Conservation (phyloP, 2,113 vertebrate genomes). For the Microcebus tavaratra region DNA sequence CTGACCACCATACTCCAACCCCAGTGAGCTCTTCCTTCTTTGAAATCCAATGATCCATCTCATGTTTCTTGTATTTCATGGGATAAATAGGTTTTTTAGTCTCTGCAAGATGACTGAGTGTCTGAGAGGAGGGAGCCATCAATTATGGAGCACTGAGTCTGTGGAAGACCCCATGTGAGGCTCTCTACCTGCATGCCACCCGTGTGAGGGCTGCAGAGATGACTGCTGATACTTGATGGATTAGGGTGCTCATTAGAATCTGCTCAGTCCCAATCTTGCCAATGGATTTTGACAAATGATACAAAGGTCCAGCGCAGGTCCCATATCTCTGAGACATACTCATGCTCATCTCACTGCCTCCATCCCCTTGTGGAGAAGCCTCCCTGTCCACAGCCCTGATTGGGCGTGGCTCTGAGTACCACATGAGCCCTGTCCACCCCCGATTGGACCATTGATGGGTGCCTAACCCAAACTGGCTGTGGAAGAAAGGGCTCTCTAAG, state of each 20-base stretch:
- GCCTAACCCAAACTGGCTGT: neutral
- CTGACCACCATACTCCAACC: neutral
- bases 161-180: neutral
- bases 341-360: neutral
- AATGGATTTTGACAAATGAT: neutral
- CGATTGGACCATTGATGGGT: neutral
- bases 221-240: neutral
- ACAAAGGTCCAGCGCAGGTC: neutral
- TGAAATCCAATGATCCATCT: neutral
- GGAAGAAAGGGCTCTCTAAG: neutral
- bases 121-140: neutral
- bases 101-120: neutral
- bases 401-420: neutral
- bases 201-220: neutral
- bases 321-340: fast-evolving
- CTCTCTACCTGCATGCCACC: no score
- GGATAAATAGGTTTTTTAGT: neutral
- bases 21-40: neutral
- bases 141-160: neutral
- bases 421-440: neutral
- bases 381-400: no score
- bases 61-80: neutral
- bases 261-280: neutral
- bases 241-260: neutral
- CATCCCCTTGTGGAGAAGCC: neutral